Percentiles rank a stretch among this genome's conserved stretches.
These are phyloP conservation scores for Brachionus koreanus DNA, from an alignment of 1,140 invertebrate genomes.

Conservation along the genomic window DNA sequence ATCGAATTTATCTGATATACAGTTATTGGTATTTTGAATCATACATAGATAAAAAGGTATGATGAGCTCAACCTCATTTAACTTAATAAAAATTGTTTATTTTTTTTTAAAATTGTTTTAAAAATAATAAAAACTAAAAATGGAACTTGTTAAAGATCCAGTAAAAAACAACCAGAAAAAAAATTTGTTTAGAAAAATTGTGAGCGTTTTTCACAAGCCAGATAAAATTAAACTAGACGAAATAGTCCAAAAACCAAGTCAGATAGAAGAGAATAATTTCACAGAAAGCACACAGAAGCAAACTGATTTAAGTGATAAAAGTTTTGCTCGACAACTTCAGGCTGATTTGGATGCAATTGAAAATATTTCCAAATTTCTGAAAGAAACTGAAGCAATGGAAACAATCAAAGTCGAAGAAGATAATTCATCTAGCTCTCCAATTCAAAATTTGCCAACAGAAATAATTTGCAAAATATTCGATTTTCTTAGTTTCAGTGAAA, in stretches of 20 bases:
- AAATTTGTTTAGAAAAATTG: background rate
- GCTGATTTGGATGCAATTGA: background rate
- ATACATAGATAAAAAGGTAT: slow-evolving; percentile 9
- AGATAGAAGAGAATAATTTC: background rate
- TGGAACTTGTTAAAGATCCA: slow-evolving; percentile 6
- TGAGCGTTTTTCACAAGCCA: background rate
- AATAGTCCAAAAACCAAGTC: background rate
- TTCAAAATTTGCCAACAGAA: slow-evolving; percentile 10
- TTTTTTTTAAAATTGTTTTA: background rate
- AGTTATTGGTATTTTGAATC: background rate
- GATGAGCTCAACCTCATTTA: background rate
- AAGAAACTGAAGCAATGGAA: background rate
- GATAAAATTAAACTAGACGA: background rate
- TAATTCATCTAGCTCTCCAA: background rate
- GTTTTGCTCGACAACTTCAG: background rate
- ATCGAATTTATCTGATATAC: background rate
- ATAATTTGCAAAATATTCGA: slow-evolving; percentile 39
- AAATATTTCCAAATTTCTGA: slow-evolving; percentile 23
- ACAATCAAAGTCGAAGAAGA: background rate
- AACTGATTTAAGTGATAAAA: background rate
- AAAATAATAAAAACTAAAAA: background rate
- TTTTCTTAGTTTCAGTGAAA: background rate
- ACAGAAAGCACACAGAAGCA: background rate
- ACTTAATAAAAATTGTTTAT: background rate
- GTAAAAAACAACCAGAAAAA: background rate